These are phyloP conservation scores for Pherbina coryleti DNA, from an alignment of 2,888 invertebrate genomes.

Conservation along the genomic window DNA sequence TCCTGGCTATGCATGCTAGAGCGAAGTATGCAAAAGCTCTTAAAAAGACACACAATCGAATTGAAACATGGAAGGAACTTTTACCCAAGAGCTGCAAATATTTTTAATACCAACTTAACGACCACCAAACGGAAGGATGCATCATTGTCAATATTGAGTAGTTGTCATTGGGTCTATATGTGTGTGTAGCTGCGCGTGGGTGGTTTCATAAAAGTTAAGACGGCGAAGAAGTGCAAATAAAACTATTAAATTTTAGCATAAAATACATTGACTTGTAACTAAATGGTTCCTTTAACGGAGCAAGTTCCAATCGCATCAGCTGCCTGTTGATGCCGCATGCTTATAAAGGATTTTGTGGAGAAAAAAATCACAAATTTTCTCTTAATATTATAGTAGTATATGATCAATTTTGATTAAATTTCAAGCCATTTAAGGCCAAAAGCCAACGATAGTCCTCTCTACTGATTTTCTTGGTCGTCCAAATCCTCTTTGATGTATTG, in stretches of 20 bases:
- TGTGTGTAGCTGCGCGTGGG: neutral
- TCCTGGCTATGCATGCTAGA: neutral
- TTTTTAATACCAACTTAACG: conserved; percentile 29
- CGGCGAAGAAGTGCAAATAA: neutral
- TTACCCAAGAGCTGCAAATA: conserved; percentile 6
- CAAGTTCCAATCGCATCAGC: neutral
- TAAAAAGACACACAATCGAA: conserved; percentile 12
- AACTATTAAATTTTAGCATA: neutral
- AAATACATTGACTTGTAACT: neutral
- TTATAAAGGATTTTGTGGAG: neutral
- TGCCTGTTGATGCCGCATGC: neutral
- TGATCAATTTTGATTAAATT: neutral
- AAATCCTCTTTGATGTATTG: conserved; percentile 35
- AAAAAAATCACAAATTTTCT: neutral
- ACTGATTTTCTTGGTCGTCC: neutral
- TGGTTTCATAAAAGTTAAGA: neutral
- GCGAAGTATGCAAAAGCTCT: neutral
- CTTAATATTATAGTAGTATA: neutral
- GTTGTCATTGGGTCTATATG: conserved; percentile 3
- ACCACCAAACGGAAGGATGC: conserved; percentile 23
- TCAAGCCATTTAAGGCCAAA: neutral
- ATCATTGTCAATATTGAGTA: conserved; percentile 24
- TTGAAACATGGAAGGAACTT: conserved; percentile 7
- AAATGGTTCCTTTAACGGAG: too few species aligned
- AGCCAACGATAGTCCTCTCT: neutral